phyloP scores from a whole-genome alignment of 2,888 invertebrate species.

The Galerucella nymphaeae region DNA sequence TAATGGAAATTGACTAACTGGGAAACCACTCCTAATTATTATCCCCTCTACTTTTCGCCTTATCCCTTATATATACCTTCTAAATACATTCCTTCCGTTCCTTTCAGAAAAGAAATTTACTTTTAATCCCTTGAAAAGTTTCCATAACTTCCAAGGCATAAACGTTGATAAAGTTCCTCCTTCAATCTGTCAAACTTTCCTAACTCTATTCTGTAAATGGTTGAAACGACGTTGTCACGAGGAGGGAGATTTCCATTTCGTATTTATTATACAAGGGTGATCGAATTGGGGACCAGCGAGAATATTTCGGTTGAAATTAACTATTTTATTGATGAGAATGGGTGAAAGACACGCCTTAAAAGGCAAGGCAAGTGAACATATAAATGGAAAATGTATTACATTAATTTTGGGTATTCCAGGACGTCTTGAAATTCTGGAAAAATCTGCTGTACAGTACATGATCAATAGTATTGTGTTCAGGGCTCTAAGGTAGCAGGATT shows the following conservation, averaged over 20 bases:
- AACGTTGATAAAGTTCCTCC: constrained; percentile 54
- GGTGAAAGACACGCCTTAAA: neutral
- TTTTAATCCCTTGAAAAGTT: constrained; percentile 50
- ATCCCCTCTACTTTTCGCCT: neutral
- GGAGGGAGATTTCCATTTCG: constrained; percentile 54
- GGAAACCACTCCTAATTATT: constrained; percentile 27
- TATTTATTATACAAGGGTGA: constrained; percentile 55
- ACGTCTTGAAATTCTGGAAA: too few relatives aligned
- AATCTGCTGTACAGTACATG: too few relatives aligned
- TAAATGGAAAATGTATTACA: neutral
- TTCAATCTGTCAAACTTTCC: constrained; percentile 57
- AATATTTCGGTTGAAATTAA: constrained; percentile 24
- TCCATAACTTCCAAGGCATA: constrained; percentile 49
- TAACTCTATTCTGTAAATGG: constrained; percentile 55
- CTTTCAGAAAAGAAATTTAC: constrained; percentile 48
- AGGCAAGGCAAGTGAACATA: constrained; percentile 1
- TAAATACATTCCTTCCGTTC: constrained; percentile 25
- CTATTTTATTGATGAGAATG: constrained; percentile 33
- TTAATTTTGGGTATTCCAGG: too few relatives aligned
- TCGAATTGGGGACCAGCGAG: constrained; percentile 46
- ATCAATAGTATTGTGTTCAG: too few relatives aligned
- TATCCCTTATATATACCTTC: constrained; percentile 34
- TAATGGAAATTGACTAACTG: constrained; percentile 16
- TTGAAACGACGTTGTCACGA: constrained; percentile 49
- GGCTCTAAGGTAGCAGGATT: too few relatives aligned